Evolutionary conservation across 2,888 invertebrate genomes (phyloP).

Genomic region (Aproaerema taeniolella): DNA sequence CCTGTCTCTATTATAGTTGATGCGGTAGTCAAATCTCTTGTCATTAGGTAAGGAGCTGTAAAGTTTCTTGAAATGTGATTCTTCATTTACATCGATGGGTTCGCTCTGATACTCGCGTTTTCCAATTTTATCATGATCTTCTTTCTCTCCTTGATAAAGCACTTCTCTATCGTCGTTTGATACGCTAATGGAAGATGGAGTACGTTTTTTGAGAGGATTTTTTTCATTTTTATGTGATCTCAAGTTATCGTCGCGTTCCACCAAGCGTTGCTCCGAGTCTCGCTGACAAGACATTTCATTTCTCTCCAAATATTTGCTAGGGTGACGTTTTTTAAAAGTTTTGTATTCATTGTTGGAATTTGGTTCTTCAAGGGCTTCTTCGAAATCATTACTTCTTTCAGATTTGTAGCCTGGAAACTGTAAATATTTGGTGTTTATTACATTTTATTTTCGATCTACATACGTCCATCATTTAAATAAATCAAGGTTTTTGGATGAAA

Average conservation of each 20-base stretch:
- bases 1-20: constrained; percentile 40
- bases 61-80: constrained; percentile 32
- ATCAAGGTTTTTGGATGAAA: too few species aligned
- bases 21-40: constrained; percentile 30
- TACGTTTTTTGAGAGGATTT: constrained; percentile 3
- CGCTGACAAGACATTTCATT: neutral
- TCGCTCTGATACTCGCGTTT: constrained; percentile 35
- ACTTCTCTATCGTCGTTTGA: constrained; percentile 37
- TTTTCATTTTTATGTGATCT: constrained; percentile 17
- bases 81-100: constrained; percentile 28
- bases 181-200: constrained; percentile 18
- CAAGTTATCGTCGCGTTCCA: neutral
- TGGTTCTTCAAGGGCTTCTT: constrained; percentile 20
- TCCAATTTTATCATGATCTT: constrained; percentile 28
- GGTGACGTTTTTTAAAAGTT: neutral
- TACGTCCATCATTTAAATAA: too few species aligned
- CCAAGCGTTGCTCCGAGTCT: neutral
- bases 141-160: constrained; percentile 29
- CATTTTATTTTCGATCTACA: too few species aligned
- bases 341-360: constrained; percentile 21
- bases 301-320: neutral
- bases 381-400: constrained; percentile 27
- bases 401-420: constrained; percentile 36
- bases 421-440: constrained; percentile 1
- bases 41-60: constrained; percentile 33